Percentiles rank a stretch among this genome's conserved stretches.
These are phyloP conservation scores for Aurelia aurita DNA, from an alignment of 30 jellyfish, hydroid and myxozoan species.

Conservation along the genomic window DNA sequence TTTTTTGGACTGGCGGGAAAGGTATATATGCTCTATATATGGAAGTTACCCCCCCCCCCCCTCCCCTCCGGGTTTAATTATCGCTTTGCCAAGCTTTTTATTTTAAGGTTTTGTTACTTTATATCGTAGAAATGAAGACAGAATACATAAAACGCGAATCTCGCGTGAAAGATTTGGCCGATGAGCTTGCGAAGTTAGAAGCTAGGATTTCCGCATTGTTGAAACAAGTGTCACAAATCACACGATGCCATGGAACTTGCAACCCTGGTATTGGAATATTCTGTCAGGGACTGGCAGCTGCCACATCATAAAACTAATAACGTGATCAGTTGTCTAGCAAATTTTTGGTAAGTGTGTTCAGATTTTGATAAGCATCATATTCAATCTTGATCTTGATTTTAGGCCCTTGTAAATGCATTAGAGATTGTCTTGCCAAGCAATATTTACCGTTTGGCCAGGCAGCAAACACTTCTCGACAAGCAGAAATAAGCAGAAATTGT, in stretches of 20 bases:
- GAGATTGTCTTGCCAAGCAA: too few species aligned
- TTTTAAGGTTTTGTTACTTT: not conserved
- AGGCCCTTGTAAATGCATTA: too few species aligned
- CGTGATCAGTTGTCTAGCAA: not conserved
- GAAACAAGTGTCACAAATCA: slow-evolving; percentile 30
- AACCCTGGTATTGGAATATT: slow-evolving; percentile 60
- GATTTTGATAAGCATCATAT: not conserved
- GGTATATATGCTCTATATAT: too few species aligned
- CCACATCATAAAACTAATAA: not conserved
- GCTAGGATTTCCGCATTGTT: slow-evolving; percentile 43
- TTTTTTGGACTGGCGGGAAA: too few species aligned
- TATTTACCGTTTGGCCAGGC: too few species aligned
- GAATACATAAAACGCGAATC: slow-evolving; percentile 66
- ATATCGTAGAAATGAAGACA: slow-evolving; percentile 50
- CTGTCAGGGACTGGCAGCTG: not conserved
- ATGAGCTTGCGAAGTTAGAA: slow-evolving; percentile 79
- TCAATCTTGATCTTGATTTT: too few species aligned
- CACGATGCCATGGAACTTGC: slow-evolving; percentile 82
- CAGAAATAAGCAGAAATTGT: too few species aligned
- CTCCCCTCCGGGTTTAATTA: not conserved
- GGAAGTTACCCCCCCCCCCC: too few species aligned
- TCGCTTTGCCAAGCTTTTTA: not conserved
- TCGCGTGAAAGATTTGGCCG: slow-evolving; percentile 83
- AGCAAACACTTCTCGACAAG: too few species aligned
- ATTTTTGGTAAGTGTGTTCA: not conserved